phyloP scores from a whole-genome alignment of 2,113 vertebrate species.

The Corapipo altera region DNA sequence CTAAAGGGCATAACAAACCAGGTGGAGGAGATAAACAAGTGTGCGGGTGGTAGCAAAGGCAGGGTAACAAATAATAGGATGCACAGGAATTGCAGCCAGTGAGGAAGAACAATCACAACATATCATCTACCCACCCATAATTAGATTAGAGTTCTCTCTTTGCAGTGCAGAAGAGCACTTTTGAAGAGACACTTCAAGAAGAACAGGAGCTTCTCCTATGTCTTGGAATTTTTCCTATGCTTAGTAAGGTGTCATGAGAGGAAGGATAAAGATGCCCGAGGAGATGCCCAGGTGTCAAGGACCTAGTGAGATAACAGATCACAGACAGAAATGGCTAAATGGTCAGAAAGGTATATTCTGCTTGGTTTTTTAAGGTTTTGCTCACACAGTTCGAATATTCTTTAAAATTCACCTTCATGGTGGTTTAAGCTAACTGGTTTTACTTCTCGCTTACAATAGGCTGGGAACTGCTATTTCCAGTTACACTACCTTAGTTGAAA shows the following conservation, averaged over 20 bases:
- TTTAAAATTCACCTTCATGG: neutral
- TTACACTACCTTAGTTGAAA: neutral
- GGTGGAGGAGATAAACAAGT: conserved; percentile 38
- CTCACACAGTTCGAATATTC: neutral
- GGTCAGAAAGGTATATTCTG: neutral
- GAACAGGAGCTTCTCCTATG: neutral
- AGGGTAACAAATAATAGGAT: conserved; percentile 27
- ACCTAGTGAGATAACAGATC: neutral
- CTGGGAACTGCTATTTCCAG: conserved; percentile 5
- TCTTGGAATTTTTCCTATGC: neutral
- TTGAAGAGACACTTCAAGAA: neutral
- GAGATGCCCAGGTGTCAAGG: neutral
- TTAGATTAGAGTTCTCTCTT: neutral
- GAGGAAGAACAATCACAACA: conserved; percentile 12
- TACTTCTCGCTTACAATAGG: neutral
- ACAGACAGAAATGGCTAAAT: neutral
- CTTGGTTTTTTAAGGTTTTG: neutral
- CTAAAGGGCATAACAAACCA: conserved; percentile 35
- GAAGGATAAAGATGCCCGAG: neutral
- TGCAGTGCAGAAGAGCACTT: neutral
- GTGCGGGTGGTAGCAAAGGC: conserved; percentile 12
- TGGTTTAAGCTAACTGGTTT: conserved; percentile 5
- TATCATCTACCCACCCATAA: conserved; percentile 10
- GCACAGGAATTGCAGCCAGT: neutral
- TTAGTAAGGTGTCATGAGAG: neutral